Evolutionary conservation across 2,888 invertebrate species (phyloP).

Genomic region (Brachypalpus laphriformis): DNA sequence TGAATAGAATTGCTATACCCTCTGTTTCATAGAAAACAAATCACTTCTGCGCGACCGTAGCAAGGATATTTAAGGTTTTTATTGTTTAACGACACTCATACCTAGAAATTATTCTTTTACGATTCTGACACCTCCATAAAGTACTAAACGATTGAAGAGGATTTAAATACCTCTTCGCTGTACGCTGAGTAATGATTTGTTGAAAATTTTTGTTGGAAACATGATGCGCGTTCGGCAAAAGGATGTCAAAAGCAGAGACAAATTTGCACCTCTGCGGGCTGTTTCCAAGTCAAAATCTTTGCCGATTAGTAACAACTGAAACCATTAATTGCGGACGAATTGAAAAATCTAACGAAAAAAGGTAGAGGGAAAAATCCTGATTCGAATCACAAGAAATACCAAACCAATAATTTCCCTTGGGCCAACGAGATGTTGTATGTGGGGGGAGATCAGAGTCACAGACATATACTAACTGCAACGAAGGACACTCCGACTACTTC

Average conservation of each 20-base stretch:
- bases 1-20: constrained; percentile 1
- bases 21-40: constrained; percentile 40
- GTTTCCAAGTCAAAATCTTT: constrained; percentile 15
- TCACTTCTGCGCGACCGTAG: constrained; percentile 44
- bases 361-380: neutral
- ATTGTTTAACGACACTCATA: constrained; percentile 62
- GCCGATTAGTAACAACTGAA: constrained; percentile 62
- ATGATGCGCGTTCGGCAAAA: neutral
- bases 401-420: constrained; percentile 71
- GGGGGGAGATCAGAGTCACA: constrained; percentile 25
- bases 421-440: constrained; percentile 32
- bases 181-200: neutral
- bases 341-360: neutral
- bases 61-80: constrained; percentile 56
- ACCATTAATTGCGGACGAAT: constrained; percentile 56
- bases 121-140: constrained; percentile 72
- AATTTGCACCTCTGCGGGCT: constrained; percentile 45
- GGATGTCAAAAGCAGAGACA: neutral
- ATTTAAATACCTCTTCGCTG: constrained; percentile 39
- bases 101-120: constrained; percentile 68
- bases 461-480: constrained; percentile 40
- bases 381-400: constrained; percentile 46
- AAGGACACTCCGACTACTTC: constrained; percentile 53
- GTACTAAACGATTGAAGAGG: constrained; percentile 70
- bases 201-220: neutral